Evolutionary conservation across 2,797 vertebrate genomes (phyloP).

Genomic region (Pseudochaenichthys georgianus): DNA sequence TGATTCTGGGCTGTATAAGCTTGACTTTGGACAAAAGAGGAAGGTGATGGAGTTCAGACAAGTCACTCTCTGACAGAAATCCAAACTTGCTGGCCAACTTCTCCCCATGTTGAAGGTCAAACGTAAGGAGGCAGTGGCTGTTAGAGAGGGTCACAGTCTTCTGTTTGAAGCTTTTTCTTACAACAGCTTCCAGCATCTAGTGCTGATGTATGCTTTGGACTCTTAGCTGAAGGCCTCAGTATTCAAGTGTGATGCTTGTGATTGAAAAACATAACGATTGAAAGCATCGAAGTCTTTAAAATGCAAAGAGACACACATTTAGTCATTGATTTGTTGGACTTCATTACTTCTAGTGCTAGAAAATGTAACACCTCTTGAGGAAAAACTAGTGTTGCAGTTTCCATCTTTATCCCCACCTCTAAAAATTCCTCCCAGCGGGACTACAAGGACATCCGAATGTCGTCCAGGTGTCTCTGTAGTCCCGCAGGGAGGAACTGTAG

Average conservation of each 20-base stretch:
- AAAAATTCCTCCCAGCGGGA: constrained; percentile 7
- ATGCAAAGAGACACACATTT: constrained; percentile 29
- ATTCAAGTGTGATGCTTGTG: constrained; percentile 14
- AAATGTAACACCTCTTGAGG: constrained; percentile 25
- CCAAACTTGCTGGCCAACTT: constrained; percentile 8
- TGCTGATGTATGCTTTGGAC: constrained; percentile 2
- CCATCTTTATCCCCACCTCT: not conserved
- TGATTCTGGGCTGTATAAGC: constrained; percentile 5
- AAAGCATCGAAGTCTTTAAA: constrained; percentile 38
- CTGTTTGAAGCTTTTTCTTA: constrained; percentile 7
- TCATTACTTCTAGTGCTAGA: constrained; percentile 31
- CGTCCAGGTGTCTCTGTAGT: not conserved
- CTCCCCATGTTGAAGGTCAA: constrained; percentile 2
- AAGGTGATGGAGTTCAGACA: constrained; percentile 7
- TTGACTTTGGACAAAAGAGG: constrained; percentile 11
- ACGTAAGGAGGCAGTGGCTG: not conserved
- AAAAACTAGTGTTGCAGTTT: constrained; percentile 12
- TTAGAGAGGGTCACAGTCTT: not conserved
- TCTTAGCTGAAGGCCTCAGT: constrained; percentile 2
- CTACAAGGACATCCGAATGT: constrained; percentile 6
- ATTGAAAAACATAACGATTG: constrained; percentile 29
- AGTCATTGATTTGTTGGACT: constrained; percentile 39
- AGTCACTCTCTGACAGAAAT: not conserved
- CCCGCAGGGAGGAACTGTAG: constrained; percentile 8
- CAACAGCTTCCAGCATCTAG: not conserved